These are phyloP conservation scores for Hafferia zeledoni DNA, from an alignment of 2,797 vertebrate species.

Conservation along the genomic window DNA sequence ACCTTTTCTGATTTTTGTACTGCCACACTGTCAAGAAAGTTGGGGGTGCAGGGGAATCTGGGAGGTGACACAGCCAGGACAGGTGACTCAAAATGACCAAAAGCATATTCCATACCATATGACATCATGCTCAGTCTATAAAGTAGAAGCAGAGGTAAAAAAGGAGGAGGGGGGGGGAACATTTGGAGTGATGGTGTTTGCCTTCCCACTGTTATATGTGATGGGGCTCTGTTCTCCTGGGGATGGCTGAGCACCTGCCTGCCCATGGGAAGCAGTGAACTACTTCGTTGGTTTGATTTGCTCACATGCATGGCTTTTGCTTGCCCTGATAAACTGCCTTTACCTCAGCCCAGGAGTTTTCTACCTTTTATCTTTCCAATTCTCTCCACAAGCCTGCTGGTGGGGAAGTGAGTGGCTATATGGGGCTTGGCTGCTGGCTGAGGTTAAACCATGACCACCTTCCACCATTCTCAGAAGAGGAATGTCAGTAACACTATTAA, in stretches of 20 bases:
- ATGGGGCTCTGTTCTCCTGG: not conserved
- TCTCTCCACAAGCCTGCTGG: rapidly evolving
- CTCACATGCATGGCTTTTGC: rapidly evolving
- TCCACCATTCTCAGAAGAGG: not conserved
- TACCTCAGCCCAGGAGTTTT: not conserved
- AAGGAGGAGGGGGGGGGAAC: not conserved
- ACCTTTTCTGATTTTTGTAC: not conserved
- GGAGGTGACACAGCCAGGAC: not conserved
- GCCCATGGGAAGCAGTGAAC: not conserved
- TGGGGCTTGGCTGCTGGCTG: not conserved
- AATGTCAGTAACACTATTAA: not conserved
- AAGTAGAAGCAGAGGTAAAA: not conserved
- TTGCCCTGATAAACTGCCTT: not conserved
- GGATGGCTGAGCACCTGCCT: not conserved
- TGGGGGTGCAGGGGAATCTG: rapidly evolving
- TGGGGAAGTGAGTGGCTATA: not conserved
- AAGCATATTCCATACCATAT: not conserved
- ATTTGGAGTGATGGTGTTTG: not conserved
- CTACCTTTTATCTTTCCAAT: not conserved
- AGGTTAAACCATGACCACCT: not conserved
- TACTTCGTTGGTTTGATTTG: not conserved
- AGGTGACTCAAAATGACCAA: not conserved
- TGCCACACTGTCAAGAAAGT: rapidly evolving
- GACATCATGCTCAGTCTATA: not conserved
- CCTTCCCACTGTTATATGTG: not conserved